These are phyloP conservation scores for Chromobotia macracanthus DNA, from an alignment of 2,797 vertebrate genomes.

Conservation along the genomic window DNA sequence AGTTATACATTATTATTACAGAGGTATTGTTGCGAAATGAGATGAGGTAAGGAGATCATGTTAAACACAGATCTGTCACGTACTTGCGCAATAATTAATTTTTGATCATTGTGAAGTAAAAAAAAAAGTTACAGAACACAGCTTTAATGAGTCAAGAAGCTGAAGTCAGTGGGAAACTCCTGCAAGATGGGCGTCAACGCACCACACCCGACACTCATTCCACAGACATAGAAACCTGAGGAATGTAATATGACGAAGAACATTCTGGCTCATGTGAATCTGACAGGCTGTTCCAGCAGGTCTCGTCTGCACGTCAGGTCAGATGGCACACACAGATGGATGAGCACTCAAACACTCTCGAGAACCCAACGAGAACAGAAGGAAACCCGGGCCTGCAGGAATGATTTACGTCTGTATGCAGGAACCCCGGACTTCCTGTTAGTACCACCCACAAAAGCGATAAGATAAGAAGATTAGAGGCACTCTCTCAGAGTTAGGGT, in stretches of 20 bases:
- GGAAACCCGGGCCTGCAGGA: slow-evolving; percentile 2
- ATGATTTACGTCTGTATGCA: neutral
- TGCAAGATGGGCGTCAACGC: neutral
- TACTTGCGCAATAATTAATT: too few relatives aligned
- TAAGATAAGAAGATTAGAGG: neutral
- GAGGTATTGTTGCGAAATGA: too few relatives aligned
- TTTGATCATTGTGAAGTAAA: too few relatives aligned
- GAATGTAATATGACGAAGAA: neutral
- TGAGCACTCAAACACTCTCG: slow-evolving; percentile 22
- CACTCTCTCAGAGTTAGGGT: neutral
- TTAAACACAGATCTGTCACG: too few relatives aligned
- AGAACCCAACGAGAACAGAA: neutral
- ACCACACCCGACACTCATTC: neutral
- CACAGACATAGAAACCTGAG: slow-evolving; percentile 19
- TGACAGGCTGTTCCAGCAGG: neutral
- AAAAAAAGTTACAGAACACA: too few relatives aligned
- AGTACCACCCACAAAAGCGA: neutral
- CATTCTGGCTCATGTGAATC: neutral
- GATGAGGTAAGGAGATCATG: too few relatives aligned
- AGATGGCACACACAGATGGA: slow-evolving; percentile 36
- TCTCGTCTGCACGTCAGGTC: neutral
- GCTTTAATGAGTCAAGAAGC: neutral
- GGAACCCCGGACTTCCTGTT: neutral
- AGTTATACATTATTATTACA: too few relatives aligned
- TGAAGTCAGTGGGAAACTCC: neutral